These are phyloP conservation scores for Dromiciops gliroides DNA, from an alignment of 2,113 vertebrate genomes.

Conservation along the genomic window DNA sequence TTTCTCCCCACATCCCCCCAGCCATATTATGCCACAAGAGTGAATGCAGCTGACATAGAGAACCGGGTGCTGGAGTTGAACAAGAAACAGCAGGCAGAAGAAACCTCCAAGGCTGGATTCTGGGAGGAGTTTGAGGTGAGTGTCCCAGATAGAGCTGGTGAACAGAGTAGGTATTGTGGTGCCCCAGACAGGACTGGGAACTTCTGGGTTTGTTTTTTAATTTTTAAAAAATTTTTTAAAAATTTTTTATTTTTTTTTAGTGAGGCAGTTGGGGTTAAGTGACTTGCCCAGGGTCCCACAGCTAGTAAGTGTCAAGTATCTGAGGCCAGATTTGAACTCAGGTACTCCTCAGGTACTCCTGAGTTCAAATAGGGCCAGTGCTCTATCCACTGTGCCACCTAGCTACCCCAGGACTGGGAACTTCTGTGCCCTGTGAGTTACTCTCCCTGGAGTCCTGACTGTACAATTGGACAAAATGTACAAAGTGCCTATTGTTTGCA, in stretches of 20 bases:
- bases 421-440: no score
- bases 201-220: no score
- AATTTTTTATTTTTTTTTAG: no score
- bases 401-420: no score
- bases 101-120: slow-evolving; percentile 93
- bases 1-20: slow-evolving; percentile 63
- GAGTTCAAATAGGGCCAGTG: no score
- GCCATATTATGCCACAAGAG: slow-evolving; percentile 93
- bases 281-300: no score
- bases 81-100: slow-evolving; percentile 84
- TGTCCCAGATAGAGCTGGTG: background rate
- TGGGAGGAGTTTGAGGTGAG: slow-evolving; percentile 99
- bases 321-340: no score
- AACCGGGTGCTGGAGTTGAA: slow-evolving; percentile 92
- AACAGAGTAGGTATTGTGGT: background rate
- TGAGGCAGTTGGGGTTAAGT: no score
- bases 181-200: background rate
- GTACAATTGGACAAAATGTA: background rate
- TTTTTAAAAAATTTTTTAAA: no score
- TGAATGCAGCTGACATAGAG: slow-evolving; percentile 95
- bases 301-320: no score
- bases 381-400: no score
- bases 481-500: background rate
- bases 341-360: no score
- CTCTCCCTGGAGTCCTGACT: background rate